Conservation (phyloP, 2,113 vertebrate species). For the Rutilus rutilus region DNA sequence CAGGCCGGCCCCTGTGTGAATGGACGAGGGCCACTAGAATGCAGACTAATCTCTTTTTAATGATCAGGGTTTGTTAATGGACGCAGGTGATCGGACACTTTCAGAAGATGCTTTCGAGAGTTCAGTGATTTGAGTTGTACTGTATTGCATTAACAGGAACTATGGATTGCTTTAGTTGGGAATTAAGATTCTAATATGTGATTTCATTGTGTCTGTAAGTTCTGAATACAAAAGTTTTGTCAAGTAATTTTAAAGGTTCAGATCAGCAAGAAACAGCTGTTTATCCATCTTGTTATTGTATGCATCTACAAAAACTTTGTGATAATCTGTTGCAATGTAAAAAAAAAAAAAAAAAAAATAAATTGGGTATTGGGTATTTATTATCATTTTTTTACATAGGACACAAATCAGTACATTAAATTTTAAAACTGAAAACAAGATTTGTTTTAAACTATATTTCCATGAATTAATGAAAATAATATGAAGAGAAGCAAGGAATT, state of each 20-base stretch:
- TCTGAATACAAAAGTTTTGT: not conserved
- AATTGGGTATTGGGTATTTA: too few relatives aligned
- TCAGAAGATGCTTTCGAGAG: slow-evolving; percentile 13
- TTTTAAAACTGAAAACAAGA: not conserved
- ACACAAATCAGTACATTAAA: not conserved
- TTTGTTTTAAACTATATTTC: not conserved
- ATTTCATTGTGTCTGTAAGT: not conserved
- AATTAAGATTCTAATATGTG: not conserved
- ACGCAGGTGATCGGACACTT: slow-evolving; percentile 61
- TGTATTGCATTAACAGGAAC: not conserved
- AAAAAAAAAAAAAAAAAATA: not conserved
- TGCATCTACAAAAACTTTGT: not conserved
- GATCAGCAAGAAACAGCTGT: not conserved
- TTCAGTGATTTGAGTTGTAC: not conserved
- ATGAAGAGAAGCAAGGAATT: not conserved
- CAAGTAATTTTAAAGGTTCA: not conserved
- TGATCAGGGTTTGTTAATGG: slow-evolving; percentile 65
- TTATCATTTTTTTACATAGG: not conserved
- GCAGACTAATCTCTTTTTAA: slow-evolving; percentile 79
- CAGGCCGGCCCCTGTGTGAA: slow-evolving; percentile 48
- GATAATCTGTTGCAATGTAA: not conserved
- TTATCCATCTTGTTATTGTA: not conserved
- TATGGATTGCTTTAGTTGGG: not conserved
- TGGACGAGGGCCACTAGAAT: slow-evolving; percentile 40
- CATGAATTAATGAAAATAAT: not conserved